A percentile compares a stretch with the other conserved stretches of the same genome.
Conservation (phyloP, 1,140 invertebrate genomes). For the Sipha flava region DNA sequence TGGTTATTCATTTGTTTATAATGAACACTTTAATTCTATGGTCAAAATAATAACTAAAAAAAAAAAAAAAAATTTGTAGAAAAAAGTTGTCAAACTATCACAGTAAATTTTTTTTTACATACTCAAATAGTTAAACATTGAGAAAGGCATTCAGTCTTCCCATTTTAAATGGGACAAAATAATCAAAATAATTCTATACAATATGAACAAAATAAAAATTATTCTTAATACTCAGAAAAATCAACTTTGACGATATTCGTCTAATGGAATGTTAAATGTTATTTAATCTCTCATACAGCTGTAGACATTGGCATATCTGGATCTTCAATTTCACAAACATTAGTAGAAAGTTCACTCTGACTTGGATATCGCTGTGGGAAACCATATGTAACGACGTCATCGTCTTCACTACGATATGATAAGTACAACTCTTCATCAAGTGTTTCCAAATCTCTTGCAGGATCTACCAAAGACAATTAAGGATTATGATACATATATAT, state of each 20-base stretch:
- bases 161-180: background rate
- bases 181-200: background rate
- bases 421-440: slow-evolving; percentile 70
- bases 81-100: slow-evolving; percentile 20
- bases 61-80: background rate
- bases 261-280: slow-evolving; percentile 7
- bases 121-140: background rate
- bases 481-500: background rate
- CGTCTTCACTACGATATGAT: slow-evolving; percentile 62
- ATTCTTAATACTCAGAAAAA: background rate
- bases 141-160: slow-evolving; percentile 10
- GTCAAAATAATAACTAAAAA: background rate
- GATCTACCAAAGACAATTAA: slow-evolving; percentile 44
- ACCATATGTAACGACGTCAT: slow-evolving; percentile 58
- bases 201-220: background rate
- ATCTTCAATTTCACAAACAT: slow-evolving; percentile 87
- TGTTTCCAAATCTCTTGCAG: slow-evolving; percentile 55
- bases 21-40: background rate
- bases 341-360: slow-evolving; percentile 75
- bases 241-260: background rate
- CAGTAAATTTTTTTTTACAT: slow-evolving; percentile 12
- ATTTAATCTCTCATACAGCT: background rate
- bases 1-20: background rate
- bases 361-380: slow-evolving; percentile 52
- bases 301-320: slow-evolving; percentile 50